Conservation (phyloP, 1,140 invertebrate species). For the Magallana ariakensis region DNA sequence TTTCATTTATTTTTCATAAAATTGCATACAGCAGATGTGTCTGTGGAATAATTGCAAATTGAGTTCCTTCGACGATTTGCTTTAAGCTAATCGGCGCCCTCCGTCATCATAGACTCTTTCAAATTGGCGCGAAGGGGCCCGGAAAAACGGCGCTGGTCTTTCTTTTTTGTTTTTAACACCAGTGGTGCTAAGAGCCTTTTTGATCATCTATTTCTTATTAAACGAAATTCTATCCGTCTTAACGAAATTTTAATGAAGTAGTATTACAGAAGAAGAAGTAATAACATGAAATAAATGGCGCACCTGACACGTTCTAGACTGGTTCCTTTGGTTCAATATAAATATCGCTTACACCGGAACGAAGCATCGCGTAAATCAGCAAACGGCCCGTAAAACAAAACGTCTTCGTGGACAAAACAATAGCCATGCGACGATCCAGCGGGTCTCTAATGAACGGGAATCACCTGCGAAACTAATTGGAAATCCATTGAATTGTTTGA, state of each 20-base stretch:
- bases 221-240: slow-evolving; percentile 32
- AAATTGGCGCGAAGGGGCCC: slow-evolving; percentile 17
- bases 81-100: slow-evolving; percentile 28
- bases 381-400: slow-evolving; percentile 10
- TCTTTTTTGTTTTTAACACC: slow-evolving; percentile 21
- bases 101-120: slow-evolving; percentile 20
- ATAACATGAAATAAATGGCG: slow-evolving; percentile 27
- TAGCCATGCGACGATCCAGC: slow-evolving; percentile 17
- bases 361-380: slow-evolving; percentile 18
- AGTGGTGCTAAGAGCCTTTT: slow-evolving; percentile 33
- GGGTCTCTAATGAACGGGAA: slow-evolving; percentile 1
- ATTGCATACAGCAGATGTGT: not conserved
- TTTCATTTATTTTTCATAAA: slow-evolving; percentile 38
- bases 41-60: slow-evolving; percentile 36
- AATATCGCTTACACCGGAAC: slow-evolving; percentile 17
- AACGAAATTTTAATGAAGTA: slow-evolving; percentile 37
- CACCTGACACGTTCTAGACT: slow-evolving; percentile 25
- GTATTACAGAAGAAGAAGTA: slow-evolving; percentile 29
- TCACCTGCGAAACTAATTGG: slow-evolving; percentile 26
- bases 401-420: slow-evolving; percentile 24
- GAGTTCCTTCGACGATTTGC: slow-evolving; percentile 31
- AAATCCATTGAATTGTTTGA: slow-evolving; percentile 7
- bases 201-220: slow-evolving; percentile 38
- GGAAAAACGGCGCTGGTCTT: slow-evolving; percentile 11
- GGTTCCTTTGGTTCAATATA: slow-evolving; percentile 22